phyloP scores from a whole-genome alignment of 2,113 vertebrate genomes.

The Eonycteris spelaea region DNA sequence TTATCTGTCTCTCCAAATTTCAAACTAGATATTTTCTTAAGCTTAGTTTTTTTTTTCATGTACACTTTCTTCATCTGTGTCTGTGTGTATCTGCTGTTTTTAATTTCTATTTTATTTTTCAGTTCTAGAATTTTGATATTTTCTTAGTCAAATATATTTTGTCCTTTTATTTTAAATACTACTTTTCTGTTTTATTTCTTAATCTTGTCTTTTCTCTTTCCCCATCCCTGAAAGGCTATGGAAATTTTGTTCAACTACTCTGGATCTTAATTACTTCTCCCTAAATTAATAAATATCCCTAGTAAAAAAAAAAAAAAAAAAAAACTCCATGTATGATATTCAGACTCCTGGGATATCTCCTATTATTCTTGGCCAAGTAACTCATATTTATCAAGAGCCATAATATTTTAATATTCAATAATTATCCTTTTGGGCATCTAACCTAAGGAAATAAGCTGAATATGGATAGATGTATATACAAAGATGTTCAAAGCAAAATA shows the following conservation, averaged over 20 bases:
- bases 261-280: not conserved
- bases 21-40: not conserved
- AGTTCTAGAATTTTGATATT: not conserved
- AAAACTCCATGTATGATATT: not conserved
- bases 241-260: not conserved
- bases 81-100: not conserved
- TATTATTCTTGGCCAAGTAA: not conserved
- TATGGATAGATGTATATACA: not conserved
- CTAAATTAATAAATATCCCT: not conserved
- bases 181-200: not conserved
- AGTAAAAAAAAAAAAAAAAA: not conserved
- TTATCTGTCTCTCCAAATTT: not conserved
- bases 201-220: not conserved
- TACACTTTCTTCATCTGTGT: not conserved
- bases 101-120: not conserved
- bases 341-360: not conserved
- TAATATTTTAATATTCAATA: not conserved
- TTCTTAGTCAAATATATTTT: not conserved
- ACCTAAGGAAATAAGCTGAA: not conserved
- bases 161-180: not conserved
- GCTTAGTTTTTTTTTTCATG: not conserved
- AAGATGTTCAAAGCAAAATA: not conserved
- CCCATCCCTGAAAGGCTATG: not conserved
- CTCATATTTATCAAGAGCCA: not conserved
- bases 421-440: not conserved